Conservation (phyloP, 1,140 invertebrate species). For the Ectropis grisescens region DNA sequence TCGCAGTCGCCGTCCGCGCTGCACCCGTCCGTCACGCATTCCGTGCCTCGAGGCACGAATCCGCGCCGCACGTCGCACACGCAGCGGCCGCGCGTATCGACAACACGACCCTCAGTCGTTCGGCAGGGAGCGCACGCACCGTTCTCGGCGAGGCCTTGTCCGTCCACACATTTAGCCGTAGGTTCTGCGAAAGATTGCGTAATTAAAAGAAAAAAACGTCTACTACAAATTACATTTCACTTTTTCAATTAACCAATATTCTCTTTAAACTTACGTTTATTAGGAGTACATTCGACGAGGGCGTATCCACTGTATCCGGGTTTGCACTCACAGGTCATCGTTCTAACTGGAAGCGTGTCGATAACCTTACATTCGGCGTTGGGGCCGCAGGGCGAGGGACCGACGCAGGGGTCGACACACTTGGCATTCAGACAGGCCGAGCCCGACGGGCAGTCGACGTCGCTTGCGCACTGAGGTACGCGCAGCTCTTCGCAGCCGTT, state of each 20-base stretch:
- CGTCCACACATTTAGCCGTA: conserved; percentile 47
- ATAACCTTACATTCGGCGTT: conserved; percentile 86
- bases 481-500: conserved; percentile 76
- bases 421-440: conserved; percentile 84
- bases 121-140: conserved; percentile 83
- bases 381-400: conserved; percentile 83
- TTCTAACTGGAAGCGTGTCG: conserved; percentile 85
- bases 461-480: conserved; percentile 77
- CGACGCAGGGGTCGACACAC: conserved; percentile 88
- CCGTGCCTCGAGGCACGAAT: conserved; percentile 81
- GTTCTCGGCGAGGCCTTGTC: conserved; percentile 80
- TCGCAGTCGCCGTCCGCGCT: conserved; percentile 81
- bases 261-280: conserved; percentile 67
- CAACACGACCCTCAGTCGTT: conserved; percentile 77
- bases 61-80: conserved; percentile 84
- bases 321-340: conserved; percentile 91
- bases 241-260: no score
- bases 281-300: conserved; percentile 80
- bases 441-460: conserved; percentile 86
- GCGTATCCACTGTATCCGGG: conserved; percentile 88
- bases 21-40: conserved; percentile 85
- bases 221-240: no score
- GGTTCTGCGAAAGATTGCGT: conserved; percentile 37
- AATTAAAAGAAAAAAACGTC: no score
- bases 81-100: conserved; percentile 83